Evolutionary conservation across 2,797 vertebrate species (phyloP).

Genomic region (Sparidentex hasta): DNA sequence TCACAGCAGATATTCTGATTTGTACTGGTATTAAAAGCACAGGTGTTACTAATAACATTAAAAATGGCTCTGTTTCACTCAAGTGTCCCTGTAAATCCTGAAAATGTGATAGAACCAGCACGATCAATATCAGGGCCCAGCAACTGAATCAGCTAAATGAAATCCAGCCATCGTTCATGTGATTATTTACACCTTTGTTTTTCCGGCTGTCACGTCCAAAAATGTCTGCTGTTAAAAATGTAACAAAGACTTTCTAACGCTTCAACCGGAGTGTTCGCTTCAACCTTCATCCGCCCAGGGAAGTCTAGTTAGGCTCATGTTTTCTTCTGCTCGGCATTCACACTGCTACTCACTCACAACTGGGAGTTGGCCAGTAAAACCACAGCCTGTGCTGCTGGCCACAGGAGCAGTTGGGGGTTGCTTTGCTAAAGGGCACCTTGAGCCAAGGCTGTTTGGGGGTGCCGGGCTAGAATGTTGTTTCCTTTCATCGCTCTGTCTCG

Average conservation of each 20-base stretch:
- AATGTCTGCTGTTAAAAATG: conserved; percentile 1
- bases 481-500: conserved; percentile 18
- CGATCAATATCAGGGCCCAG: neutral
- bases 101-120: neutral
- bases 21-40: neutral
- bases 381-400: conserved; percentile 52
- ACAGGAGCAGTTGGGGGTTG: conserved; percentile 43
- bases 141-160: conserved; percentile 7
- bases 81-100: neutral
- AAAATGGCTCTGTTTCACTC: neutral
- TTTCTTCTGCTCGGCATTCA: conserved; percentile 34
- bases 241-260: conserved; percentile 4
- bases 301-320: conserved; percentile 11
- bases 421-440: conserved; percentile 75
- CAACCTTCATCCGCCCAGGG: conserved; percentile 36
- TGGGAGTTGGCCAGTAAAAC: conserved; percentile 55
- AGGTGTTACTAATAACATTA: neutral
- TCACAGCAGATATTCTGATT: neutral
- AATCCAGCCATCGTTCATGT: neutral
- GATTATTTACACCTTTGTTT: neutral
- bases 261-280: conserved; percentile 30
- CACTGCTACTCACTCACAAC: conserved; percentile 31
- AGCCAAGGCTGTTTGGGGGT: conserved; percentile 45
- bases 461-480: conserved; percentile 37
- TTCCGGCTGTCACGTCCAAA: neutral